Conservation (phyloP, 1,140 invertebrate species). For the Bombus fervidus region DNA sequence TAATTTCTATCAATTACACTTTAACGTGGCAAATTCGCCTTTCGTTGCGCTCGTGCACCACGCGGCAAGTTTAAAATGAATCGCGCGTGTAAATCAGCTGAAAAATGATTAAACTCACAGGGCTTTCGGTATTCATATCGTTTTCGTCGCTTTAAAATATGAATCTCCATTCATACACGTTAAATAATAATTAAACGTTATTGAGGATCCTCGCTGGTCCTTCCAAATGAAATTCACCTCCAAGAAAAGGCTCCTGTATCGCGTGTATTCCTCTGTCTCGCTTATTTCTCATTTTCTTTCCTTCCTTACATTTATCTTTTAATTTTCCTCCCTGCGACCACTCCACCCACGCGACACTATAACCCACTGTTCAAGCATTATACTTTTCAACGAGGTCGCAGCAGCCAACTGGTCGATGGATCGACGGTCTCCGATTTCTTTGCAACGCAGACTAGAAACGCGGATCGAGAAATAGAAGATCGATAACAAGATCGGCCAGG, state of each 20-base stretch:
- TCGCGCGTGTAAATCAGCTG: neutral
- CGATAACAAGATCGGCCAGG: no score
- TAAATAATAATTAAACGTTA: slow-evolving; percentile 1
- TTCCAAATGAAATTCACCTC: neutral
- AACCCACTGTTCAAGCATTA: accelerated
- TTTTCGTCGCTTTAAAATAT: neutral
- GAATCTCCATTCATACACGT: neutral
- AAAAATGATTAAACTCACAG: neutral
- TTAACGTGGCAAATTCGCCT: neutral
- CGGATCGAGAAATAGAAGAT: neutral
- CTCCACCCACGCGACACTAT: no score
- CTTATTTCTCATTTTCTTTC: neutral
- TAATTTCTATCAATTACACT: neutral
- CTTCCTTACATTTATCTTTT: neutral
- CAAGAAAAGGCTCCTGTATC: neutral
- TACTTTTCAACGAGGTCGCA: no score
- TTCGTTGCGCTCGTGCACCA: neutral
- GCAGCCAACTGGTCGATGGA: no score
- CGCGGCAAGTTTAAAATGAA: neutral
- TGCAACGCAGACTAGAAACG: no score
- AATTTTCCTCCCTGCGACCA: no score
- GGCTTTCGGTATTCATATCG: neutral
- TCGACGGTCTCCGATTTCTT: accelerated
- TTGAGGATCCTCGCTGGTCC: neutral
- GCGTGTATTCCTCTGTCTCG: no score